Percentiles rank a stretch among this genome's conserved stretches.
Conservation (phyloP, 2,797 vertebrate genomes). For the Cetoscarus ocellatus region DNA sequence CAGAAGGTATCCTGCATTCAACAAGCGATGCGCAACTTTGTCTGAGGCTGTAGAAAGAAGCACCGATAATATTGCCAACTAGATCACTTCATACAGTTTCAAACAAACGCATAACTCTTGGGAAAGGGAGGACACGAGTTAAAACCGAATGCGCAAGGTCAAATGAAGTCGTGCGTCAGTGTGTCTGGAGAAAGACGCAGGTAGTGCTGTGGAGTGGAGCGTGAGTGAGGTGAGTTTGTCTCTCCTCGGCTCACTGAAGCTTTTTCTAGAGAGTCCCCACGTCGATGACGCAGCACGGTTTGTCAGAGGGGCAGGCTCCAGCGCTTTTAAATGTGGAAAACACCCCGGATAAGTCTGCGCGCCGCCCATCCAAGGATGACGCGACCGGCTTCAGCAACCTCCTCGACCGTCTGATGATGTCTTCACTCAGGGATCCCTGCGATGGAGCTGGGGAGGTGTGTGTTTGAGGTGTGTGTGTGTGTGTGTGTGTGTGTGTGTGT, state of each 20-base stretch:
- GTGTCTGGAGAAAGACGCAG: slow-evolving; percentile 37
- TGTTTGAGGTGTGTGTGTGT: neutral
- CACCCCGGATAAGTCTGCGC: slow-evolving; percentile 83
- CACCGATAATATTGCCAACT: slow-evolving; percentile 2
- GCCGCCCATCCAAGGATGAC: slow-evolving; percentile 87
- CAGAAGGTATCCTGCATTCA: slow-evolving; percentile 85
- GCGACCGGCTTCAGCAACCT: slow-evolving; percentile 80
- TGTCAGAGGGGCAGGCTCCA: slow-evolving; percentile 81
- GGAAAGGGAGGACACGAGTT: slow-evolving; percentile 20
- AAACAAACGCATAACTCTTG: slow-evolving; percentile 47
- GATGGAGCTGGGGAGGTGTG: slow-evolving; percentile 52
- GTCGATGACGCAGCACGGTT: slow-evolving; percentile 90
- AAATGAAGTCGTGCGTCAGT: neutral
- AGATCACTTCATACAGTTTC: slow-evolving; percentile 42
- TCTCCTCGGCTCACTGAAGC: slow-evolving; percentile 64
- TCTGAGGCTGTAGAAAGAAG: slow-evolving; percentile 12
- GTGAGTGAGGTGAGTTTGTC: slow-evolving; percentile 61
- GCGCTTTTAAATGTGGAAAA: slow-evolving; percentile 98
- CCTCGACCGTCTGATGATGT: slow-evolving; percentile 69
- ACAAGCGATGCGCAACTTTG: slow-evolving; percentile 77
- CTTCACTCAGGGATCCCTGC: slow-evolving; percentile 74
- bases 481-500: neutral
- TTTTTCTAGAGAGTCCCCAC: slow-evolving; percentile 79
- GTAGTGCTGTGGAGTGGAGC: slow-evolving; percentile 33
- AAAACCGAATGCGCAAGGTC: neutral